Percentiles rank a stretch among this genome's conserved stretches.
Conservation (phyloP, 64 coral and sea anemone species). For the Exaiptasia diaphana region DNA sequence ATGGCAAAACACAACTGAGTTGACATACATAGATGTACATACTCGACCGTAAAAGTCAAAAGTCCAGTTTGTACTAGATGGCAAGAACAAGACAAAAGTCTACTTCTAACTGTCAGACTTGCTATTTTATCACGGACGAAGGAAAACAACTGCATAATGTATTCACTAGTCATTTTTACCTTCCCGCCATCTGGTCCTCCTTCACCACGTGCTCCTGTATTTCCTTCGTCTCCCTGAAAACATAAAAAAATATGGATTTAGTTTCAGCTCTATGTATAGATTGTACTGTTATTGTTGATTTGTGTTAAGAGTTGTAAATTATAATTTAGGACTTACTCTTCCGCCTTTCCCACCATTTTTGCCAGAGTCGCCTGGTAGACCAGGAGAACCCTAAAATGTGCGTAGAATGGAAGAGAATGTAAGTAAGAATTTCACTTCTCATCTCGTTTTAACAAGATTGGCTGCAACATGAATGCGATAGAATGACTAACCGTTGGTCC, state of each 20-base stretch:
- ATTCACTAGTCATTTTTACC: not conserved
- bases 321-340: not conserved
- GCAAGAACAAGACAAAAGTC: no score
- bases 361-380: slow-evolving; percentile 11
- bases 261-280: no score
- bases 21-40: no score
- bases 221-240: slow-evolving; percentile 20
- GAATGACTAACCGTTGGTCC: slow-evolving; percentile 18
- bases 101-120: no score
- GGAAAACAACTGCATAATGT: no score
- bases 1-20: no score
- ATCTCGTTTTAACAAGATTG: not conserved
- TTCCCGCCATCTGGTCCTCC: slow-evolving; percentile 9
- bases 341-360: slow-evolving; percentile 42
- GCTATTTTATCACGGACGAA: no score
- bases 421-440: not conserved
- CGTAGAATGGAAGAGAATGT: not conserved
- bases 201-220: not conserved
- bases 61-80: no score
- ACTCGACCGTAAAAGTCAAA: no score
- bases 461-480: not conserved
- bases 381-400: slow-evolving; percentile 6
- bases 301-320: not conserved
- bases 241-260: not conserved
- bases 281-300: no score